Evolutionary conservation across 2,113 vertebrate species (phyloP), one percentile per base, ranked within the genome.

Genomic region (Paradoxurus hermaphroditus): DNA sequence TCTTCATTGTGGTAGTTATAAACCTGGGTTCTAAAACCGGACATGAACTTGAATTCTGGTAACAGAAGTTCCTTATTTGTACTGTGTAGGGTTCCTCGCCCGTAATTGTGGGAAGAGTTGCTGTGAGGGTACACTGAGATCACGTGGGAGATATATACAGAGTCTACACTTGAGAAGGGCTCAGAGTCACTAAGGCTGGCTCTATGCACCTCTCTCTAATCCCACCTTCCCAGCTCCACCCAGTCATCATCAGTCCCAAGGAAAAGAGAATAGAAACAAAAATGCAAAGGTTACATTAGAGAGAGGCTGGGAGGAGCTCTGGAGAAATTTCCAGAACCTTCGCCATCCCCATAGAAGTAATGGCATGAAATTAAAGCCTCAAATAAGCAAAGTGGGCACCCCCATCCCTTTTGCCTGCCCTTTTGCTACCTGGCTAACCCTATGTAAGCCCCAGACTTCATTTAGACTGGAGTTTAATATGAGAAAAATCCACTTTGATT

Each of bases 301-400:
- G 41, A 29, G 18, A 94, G 16, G 19, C 29, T 70, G 14, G 63
- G 19, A 81, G 19, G 29, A 94, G 72, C 44, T 70, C 44, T 72
- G n/a, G 9, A 94, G 56, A 97, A 93, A 29, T 75, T 94, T 93
- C 85, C 78, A 67, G 78, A 95, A 90, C 21, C 10, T 19, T 15
- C 90, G 65, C 34, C 88, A 53, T 93, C 31, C 12, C 63, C 16
- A 73, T 44, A 65, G 14, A 65, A 78, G 68, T 51, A 59, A 73
- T 59, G 12, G 70, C 62, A 86, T 81, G 25, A 94, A 97, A 94
- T 75, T 39, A 86, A 93, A 72, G 19, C 16, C 68, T 87, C 63
- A 15, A 25, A 0, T n/a, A 51, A 84, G 46, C 31, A 21, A 70
- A 53, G 27, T 21, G 25, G 23, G 25, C 10, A 78, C 68, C 25